Evolutionary conservation across 2,113 vertebrate species (phyloP), one percentile per base, ranked within the genome.

Genomic region (Sphyrna mokarran): DNA sequence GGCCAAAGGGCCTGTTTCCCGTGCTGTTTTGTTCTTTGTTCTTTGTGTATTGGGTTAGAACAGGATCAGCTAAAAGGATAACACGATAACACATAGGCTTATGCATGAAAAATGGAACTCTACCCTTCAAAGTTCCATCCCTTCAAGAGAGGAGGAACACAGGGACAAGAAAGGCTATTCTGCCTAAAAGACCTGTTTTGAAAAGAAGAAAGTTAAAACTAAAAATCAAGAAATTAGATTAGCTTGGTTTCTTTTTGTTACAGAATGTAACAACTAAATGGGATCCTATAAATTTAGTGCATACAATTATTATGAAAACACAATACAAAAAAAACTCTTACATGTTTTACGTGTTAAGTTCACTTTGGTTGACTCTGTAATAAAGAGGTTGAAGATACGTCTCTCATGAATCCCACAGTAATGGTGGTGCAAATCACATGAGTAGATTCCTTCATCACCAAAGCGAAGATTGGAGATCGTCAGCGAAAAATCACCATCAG

Each of bases 381-480:
- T 98, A 0, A 96, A 96, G 95, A 99, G 96, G 68, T 97, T 97
- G 97, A 98, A 99, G 97, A 99, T 97, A 26, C 99, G 97, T 85
- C 99, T 98, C 96, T 99, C 99, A 0, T 99, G 98, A 33, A 99
- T 97, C 0, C 99, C 99, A 0, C 99, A 99, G 97, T 99, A 99
- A 96, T 99, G 99, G 78, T 99, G 99, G 96, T 99, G 99, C 96
- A 99, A 97, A 96, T 99, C 98, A 96, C 99, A 99, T 40, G 98
- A 99, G 96, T 99, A 99, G 43, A 98, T 98, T 95, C 99, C 99
- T 96, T 98, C 98, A 1, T 99, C 98, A 0, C 97, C 97, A 0
- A 97, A 98, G 96, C 97, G 98, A 97, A 99, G 96, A 90, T 96
- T 95, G 0, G 97, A 96, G 86, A 97, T 97, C 18, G 96, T 95